Percentiles rank a stretch among this genome's conserved stretches.
These are phyloP conservation scores for Patella caerulea DNA, from an alignment of 2,888 invertebrate genomes.

Conservation along the genomic window DNA sequence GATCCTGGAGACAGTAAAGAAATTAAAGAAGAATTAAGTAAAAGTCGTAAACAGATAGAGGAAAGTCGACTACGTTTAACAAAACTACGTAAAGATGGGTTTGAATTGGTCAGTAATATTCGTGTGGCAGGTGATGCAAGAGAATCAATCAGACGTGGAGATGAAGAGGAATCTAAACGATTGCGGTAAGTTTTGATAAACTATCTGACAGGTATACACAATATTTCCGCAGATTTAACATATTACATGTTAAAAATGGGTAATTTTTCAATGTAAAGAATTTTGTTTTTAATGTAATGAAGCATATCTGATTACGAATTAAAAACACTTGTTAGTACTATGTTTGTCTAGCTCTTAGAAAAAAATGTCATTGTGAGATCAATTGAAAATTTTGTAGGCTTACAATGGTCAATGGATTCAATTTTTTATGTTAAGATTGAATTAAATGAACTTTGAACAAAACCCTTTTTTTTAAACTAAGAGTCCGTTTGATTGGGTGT, in stretches of 20 bases:
- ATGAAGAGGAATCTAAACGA: conserved; percentile 68
- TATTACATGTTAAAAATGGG: too few species aligned
- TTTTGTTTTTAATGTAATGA: too few species aligned
- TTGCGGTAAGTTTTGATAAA: conserved; percentile 42
- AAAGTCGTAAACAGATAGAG: conserved; percentile 70
- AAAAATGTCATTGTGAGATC: too few species aligned
- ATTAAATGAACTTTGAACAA: too few species aligned
- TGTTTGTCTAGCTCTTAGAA: too few species aligned
- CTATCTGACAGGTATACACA: background rate
- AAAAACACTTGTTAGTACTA: too few species aligned
- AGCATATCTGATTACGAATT: too few species aligned
- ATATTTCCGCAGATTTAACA: too few species aligned
- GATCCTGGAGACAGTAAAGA: conserved; percentile 64
- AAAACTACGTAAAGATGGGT: conserved; percentile 69
- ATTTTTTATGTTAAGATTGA: too few species aligned
- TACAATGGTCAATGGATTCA: too few species aligned
- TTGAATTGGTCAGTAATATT: conserved; percentile 70
- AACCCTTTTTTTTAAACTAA: background rate
- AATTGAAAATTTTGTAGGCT: too few species aligned
- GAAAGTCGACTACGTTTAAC: conserved; percentile 68
- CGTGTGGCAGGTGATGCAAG: conserved; percentile 70
- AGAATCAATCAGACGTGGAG: conserved; percentile 64
- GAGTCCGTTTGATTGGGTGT: background rate
- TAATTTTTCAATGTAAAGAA: too few species aligned
- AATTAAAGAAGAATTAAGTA: conserved; percentile 68